Evolutionary conservation across 2,888 invertebrate genomes (phyloP), one percentile per base, ranked within the genome.

Genomic region (Abscondita cerata): DNA sequence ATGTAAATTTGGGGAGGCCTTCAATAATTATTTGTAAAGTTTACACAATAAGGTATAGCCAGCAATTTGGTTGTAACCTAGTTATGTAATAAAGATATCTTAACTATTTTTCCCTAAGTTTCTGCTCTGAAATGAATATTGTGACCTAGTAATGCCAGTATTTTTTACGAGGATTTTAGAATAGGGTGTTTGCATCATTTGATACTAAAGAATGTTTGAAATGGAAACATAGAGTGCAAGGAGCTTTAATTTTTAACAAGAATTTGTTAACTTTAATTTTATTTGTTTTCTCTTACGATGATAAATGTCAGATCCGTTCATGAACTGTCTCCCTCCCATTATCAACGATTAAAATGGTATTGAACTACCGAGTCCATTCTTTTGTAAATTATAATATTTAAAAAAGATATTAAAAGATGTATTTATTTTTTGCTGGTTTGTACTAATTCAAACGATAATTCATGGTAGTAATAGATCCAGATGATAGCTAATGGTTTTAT

Each of bases 261-360:
- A 65, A 63, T 69, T 65, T 69, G 70, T 73, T 73, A 67, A 71
- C 69, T 73, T 73, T 72, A 72, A 70, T 58, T 72, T 59, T 72
- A 70, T 25, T 25, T 73, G 73, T 75, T 65, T 64, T 71, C 70
- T 64, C 67, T 72, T 78, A 76, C 76, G 15, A 16, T 44, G 16
- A 44, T 76, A 72, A 75, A 76, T 78, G 77, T 78, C 74, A 75
- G 75, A 73, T 77, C 75, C 75, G 75, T 76, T 75, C 75, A 76
- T 67, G 62, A 73, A 71, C 73, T 74, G 69, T 74, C 73, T 73
- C 74, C 75, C 73, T 74, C 74, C 73, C 71, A 68, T 70, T 73
- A 75, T 73, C 75, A 76, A 75, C 74, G 75, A 75, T 67, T 67
- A 44, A 66, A 67, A 70, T 70, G 68, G 71, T 70, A 59, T 50